phyloP scores from a whole-genome alignment of 2,797 vertebrate species.

The Crenichthys baileyi region DNA sequence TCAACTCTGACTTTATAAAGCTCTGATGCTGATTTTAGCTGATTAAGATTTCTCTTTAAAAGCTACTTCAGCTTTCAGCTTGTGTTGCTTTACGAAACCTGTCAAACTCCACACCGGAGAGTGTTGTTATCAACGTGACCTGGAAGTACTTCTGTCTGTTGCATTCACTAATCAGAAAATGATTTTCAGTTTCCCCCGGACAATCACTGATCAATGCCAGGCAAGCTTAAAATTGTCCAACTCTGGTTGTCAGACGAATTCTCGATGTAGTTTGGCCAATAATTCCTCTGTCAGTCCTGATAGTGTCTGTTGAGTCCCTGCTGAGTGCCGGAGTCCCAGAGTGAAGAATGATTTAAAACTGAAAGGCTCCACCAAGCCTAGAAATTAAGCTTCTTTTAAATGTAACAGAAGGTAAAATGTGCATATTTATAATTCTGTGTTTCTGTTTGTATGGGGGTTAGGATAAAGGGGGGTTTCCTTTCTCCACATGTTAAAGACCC shows the following conservation, averaged over 20 bases:
- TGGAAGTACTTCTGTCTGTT: background rate
- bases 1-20: background rate
- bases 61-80: background rate
- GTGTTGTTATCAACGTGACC: too few species aligned
- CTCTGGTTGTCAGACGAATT: background rate
- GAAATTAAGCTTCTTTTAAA: slow-evolving; percentile 43
- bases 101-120: background rate
- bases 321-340: background rate
- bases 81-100: background rate
- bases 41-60: too few species aligned
- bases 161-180: background rate
- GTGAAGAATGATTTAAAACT: slow-evolving; percentile 37
- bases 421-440: slow-evolving; percentile 7
- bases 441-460: slow-evolving; percentile 1
- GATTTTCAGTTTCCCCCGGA: background rate
- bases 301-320: background rate
- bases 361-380: slow-evolving; percentile 27
- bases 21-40: background rate
- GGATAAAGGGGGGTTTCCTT: slow-evolving; percentile 22
- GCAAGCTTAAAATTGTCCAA: background rate
- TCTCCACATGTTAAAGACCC: slow-evolving; percentile 64
- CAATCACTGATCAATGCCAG: background rate
- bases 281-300: background rate
- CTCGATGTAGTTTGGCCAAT: background rate
- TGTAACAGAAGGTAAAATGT: slow-evolving; percentile 30